Evolutionary conservation across 2,113 vertebrate genomes (phyloP).

Genomic region (Forbesichthys agassizii): DNA sequence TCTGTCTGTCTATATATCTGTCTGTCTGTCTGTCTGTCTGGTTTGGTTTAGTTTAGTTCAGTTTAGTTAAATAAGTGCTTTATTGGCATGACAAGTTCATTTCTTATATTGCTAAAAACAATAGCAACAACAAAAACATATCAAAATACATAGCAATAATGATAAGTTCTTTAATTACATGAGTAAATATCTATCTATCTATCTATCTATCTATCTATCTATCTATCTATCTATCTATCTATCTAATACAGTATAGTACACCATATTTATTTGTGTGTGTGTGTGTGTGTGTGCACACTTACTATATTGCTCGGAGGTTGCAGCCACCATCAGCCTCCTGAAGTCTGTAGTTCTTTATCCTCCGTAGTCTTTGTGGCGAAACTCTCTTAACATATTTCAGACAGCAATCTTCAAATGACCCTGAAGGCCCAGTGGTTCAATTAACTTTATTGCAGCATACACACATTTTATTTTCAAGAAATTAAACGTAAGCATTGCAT

Average conservation of each 20-base stretch:
- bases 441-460: neutral
- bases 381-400: slow-evolving; percentile 49
- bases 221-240: neutral
- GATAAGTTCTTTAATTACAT: neutral
- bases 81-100: too few species aligned
- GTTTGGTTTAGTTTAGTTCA: too few species aligned
- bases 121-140: neutral
- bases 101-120: too few species aligned
- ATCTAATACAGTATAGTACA: neutral
- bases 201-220: neutral
- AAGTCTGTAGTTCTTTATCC: slow-evolving; percentile 43
- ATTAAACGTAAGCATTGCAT: too few species aligned
- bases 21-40: too few species aligned
- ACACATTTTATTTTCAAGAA: neutral
- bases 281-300: slow-evolving; percentile 20
- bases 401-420: slow-evolving; percentile 76
- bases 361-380: fast-evolving
- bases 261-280: neutral
- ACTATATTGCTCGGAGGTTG: slow-evolving; percentile 76
- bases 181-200: neutral
- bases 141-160: neutral
- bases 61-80: too few species aligned
- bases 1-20: too few species aligned
- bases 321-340: slow-evolving; percentile 74
- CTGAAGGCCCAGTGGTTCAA: slow-evolving; percentile 45